These are phyloP conservation scores for Aphis craccivora DNA, from an alignment of 1,140 invertebrate species.

Conservation along the genomic window DNA sequence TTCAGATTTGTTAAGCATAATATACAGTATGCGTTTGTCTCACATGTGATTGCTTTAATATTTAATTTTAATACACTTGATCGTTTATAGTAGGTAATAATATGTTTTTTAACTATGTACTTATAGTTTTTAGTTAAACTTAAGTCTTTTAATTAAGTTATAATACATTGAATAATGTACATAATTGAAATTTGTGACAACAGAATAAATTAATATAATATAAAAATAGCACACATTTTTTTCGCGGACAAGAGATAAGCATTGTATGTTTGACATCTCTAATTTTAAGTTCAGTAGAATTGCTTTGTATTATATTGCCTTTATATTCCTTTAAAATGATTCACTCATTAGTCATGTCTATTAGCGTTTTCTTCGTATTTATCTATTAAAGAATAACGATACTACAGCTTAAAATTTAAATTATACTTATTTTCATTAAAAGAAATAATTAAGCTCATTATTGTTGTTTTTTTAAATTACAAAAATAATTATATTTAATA, in stretches of 20 bases:
- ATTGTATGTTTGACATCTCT: neutral
- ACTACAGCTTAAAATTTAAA: neutral
- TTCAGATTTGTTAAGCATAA: no score
- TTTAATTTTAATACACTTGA: no score
- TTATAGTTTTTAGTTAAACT: neutral
- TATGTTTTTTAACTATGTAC: no score
- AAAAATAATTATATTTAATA: constrained; percentile 13
- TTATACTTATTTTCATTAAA: neutral
- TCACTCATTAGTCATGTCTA: constrained; percentile 1
- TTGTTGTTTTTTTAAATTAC: neutral
- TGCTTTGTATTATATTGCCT: neutral
- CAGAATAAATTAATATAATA: neutral
- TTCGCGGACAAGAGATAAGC: constrained; percentile 22
- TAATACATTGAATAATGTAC: neutral
- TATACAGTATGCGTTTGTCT: no score
- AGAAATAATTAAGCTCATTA: constrained; percentile 4
- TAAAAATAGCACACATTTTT: neutral
- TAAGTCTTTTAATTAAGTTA: neutral
- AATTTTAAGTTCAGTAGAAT: neutral
- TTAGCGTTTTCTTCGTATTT: constrained; percentile 28
- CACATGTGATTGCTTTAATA: no score
- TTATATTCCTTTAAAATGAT: constrained; percentile 12
- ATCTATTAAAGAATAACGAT: neutral
- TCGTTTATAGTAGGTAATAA: no score
- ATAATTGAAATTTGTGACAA: neutral